A percentile compares a stretch with the other conserved stretches of the same genome.
Evolutionary conservation across 35 echinoderm and acorn worm species (phyloP).

Genomic region (Holothuria glaberrima): DNA sequence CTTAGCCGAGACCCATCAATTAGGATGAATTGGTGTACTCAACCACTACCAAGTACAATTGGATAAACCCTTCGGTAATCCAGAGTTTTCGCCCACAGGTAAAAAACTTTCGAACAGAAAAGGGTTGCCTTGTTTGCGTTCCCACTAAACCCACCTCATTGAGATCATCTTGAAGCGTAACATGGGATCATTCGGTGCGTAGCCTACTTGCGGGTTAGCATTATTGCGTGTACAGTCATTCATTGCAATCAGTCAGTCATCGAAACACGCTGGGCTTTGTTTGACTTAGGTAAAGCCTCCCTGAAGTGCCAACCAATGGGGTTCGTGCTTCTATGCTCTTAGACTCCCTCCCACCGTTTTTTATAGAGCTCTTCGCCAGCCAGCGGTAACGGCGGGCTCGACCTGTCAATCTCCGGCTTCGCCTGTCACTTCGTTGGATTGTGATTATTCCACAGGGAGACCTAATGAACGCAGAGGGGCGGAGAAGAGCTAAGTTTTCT

Average conservation of each 20-base stretch:
- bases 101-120: background rate
- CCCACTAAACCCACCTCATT: background rate
- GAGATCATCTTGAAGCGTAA: conserved; percentile 1
- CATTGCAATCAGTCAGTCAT: background rate
- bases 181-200: background rate
- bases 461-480: conserved; percentile 53
- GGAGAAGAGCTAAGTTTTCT: conserved; percentile 45
- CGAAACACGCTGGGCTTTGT: conserved; percentile 44
- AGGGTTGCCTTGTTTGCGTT: conserved; percentile 8
- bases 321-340: background rate
- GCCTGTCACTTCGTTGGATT: conserved; percentile 38
- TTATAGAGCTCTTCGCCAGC: conserved; percentile 26
- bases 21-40: conserved; percentile 35
- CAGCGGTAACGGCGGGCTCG: conserved; percentile 15
- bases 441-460: conserved; percentile 60
- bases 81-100: conserved; percentile 19
- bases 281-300: conserved; percentile 11
- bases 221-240: conserved; percentile 61
- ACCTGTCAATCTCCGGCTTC: conserved; percentile 30
- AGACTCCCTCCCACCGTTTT: conserved; percentile 48
- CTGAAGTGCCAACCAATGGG: conserved; percentile 42
- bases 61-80: conserved; percentile 40
- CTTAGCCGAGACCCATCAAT: conserved; percentile 35
- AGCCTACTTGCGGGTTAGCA: conserved; percentile 31
- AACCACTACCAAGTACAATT: conserved; percentile 19